Conservation (phyloP, 2,113 vertebrate genomes). For the Halcyon malimbica region DNA sequence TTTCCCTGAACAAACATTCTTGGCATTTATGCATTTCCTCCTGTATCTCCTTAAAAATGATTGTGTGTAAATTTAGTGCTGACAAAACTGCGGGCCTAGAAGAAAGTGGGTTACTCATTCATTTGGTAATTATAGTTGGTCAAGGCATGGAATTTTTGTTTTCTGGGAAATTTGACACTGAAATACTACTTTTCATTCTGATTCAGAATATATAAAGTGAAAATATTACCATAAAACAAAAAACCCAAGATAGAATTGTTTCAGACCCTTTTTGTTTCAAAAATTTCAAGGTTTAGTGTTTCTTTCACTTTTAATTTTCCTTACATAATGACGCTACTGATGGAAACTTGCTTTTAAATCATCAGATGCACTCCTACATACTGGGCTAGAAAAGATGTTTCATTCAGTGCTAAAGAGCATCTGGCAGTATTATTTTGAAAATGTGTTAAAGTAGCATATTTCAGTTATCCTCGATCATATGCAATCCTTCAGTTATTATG, state of each 20-base stretch:
- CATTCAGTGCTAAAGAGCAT: background rate
- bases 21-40: conserved; percentile 58
- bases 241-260: background rate
- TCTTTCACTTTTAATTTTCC: background rate
- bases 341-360: background rate
- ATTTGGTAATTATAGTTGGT: conserved; percentile 13
- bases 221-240: background rate
- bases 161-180: background rate
- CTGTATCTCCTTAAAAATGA: conserved; percentile 27
- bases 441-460: background rate
- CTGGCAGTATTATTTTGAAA: background rate
- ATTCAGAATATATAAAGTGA: background rate
- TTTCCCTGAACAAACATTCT: conserved; percentile 56
- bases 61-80: conserved; percentile 48
- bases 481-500: background rate
- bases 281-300: background rate
- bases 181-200: background rate
- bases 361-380: background rate
- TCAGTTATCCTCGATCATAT: background rate
- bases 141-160: background rate
- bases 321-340: background rate
- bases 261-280: background rate
- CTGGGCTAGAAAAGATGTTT: background rate
- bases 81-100: conserved; percentile 38
- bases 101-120: conserved; percentile 25